phyloP scores from a whole-genome alignment of 2,888 invertebrate genomes.

The Hirudinaria manillensis region DNA sequence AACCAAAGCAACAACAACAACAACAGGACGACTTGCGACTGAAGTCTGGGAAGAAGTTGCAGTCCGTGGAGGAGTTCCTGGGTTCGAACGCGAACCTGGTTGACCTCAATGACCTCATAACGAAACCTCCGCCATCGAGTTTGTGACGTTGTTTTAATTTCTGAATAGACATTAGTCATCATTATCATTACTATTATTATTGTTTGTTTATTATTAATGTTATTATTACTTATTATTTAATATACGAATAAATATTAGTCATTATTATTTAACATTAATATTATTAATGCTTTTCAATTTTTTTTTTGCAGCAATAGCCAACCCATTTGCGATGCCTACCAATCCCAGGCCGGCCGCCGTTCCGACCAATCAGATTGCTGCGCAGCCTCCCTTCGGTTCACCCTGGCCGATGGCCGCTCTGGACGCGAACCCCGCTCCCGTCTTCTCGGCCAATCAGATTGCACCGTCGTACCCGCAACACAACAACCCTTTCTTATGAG shows the following conservation, averaged over 20 bases:
- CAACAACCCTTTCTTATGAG: constrained; percentile 16
- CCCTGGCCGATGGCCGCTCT: no score
- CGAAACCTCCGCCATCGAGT: constrained; percentile 54
- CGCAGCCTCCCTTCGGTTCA: background rate
- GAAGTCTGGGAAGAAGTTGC: constrained; percentile 21
- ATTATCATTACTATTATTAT: background rate
- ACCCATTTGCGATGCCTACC: constrained; percentile 32
- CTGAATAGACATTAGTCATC: background rate
- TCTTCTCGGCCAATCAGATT: constrained; percentile 3
- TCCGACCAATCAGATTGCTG: background rate
- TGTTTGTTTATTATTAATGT: background rate
- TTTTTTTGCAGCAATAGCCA: constrained; percentile 25
- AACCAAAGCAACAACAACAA: background rate
- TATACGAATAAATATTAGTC: background rate
- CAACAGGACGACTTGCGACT: background rate
- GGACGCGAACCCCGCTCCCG: no score
- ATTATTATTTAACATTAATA: background rate
- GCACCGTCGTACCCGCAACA: constrained; percentile 12
- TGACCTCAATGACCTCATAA: constrained; percentile 89
- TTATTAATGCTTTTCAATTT: background rate
- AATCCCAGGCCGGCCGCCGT: background rate
- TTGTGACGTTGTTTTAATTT: background rate
- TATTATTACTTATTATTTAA: background rate
- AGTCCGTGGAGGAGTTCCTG: constrained; percentile 74
- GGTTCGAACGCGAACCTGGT: constrained; percentile 94